Conservation (phyloP, 2,888 invertebrate genomes). For the Phasia obesa region DNA sequence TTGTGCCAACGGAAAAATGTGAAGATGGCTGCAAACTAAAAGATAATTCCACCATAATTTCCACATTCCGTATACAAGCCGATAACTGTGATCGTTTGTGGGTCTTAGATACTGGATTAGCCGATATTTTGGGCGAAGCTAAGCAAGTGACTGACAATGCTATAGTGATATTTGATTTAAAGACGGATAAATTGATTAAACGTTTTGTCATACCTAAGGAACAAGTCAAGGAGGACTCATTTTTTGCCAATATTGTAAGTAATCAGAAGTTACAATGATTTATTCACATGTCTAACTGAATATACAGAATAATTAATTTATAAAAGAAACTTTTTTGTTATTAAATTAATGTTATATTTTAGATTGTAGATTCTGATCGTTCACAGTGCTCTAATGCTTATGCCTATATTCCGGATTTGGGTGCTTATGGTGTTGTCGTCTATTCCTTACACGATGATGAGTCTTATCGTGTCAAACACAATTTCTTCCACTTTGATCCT, state of each 20-base stretch:
- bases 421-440: slow-evolving; percentile 89
- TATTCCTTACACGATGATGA: slow-evolving; percentile 89
- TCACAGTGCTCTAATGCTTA: slow-evolving; percentile 89
- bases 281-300: no score
- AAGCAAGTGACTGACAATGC: slow-evolving; percentile 86
- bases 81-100: slow-evolving; percentile 91
- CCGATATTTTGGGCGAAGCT: slow-evolving; percentile 88
- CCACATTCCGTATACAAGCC: slow-evolving; percentile 88
- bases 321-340: no score
- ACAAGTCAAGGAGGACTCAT: slow-evolving; percentile 88
- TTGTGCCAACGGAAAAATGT: slow-evolving; percentile 84
- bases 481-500: slow-evolving; percentile 93
- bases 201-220: slow-evolving; percentile 87
- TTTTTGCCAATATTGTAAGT: slow-evolving; percentile 91
- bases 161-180: slow-evolving; percentile 87
- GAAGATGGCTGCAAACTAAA: slow-evolving; percentile 82
- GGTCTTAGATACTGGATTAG: slow-evolving; percentile 91
- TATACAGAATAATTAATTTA: not conserved
- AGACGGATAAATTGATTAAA: slow-evolving; percentile 88
- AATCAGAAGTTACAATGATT: no score
- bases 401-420: slow-evolving; percentile 90
- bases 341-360: slow-evolving; percentile 36
- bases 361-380: slow-evolving; percentile 88
- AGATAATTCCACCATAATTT: slow-evolving; percentile 86
- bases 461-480: slow-evolving; percentile 91